Evolutionary conservation across 2,888 invertebrate genomes (phyloP), one percentile per base, ranked within the genome.

Genomic region (Tetrapedia diversipes): DNA sequence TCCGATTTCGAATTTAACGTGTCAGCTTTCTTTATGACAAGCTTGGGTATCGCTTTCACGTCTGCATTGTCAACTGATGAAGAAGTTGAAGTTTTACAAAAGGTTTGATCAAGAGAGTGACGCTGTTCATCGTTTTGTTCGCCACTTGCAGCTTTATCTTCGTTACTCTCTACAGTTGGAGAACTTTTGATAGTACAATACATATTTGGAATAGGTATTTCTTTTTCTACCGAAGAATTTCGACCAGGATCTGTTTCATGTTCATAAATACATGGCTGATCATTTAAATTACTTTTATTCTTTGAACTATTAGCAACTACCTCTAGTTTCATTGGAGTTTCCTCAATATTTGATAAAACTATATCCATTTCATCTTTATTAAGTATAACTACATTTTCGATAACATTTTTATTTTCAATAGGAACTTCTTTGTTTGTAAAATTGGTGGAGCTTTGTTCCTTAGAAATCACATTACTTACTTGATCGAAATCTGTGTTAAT

Each of bases 21-120:
- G 10, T 90, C 90, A 24, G 83, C 85, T 60, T 89, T 90, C 49
- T 88, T 87, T 34, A 89, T 88, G 0, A 89, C 86, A 11, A 90
- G 80, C 69, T 89, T 89, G 0, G 89, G 89, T 37, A 89, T 80
- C 0, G 72, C 71, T 77, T 86, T 87, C 7, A 80, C 73, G 29
- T 82, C 75, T 2, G 66, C 19, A 43, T 69, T 73, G 32, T 29
- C 43, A 19, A 67, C 63, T 22, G 56, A 64, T 1, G 19, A 53
- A 24, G 37, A 14, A 22, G 10, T 19, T n/a, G 16, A 24, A 19
- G 3, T 60, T 34, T 24, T 56, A 7, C 32, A 19, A 37, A 45
- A 16, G 14, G 6, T 32, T 43, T 37, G 34, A 11, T 69, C 39
- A 0, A 39, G 16, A 24, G 19, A 43, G n/a, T 41, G n/a, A 27